Evolutionary conservation across 2,888 invertebrate genomes (phyloP).

Genomic region (Sinodicranocentrus sp.): DNA sequence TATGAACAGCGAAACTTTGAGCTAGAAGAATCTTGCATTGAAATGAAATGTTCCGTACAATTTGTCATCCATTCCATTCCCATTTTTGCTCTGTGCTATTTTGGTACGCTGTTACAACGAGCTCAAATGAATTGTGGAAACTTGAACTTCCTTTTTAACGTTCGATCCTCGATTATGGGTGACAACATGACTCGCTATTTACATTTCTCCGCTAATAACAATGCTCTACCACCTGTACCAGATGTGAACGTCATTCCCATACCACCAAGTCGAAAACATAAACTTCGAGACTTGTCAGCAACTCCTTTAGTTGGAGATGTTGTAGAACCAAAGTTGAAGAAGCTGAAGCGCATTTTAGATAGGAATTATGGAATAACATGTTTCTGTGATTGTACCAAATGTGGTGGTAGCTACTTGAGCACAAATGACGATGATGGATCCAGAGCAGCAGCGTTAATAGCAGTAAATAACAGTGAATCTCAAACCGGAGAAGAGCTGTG

Average conservation of each 20-base stretch:
- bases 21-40: slow-evolving; percentile 81
- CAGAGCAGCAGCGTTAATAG: slow-evolving; percentile 15
- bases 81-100: slow-evolving; percentile 83
- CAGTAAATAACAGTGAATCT: slow-evolving; percentile 24
- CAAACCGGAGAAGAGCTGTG: slow-evolving; percentile 71
- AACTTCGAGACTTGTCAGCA: slow-evolving; percentile 32
- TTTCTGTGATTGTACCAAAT: slow-evolving; percentile 56
- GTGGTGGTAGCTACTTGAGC: slow-evolving; percentile 31
- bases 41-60: slow-evolving; percentile 81
- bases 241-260: slow-evolving; percentile 16
- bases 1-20: slow-evolving; percentile 81
- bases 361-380: slow-evolving; percentile 45
- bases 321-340: slow-evolving; percentile 72
- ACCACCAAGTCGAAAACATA: slow-evolving; percentile 54
- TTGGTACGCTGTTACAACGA: slow-evolving; percentile 76
- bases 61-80: slow-evolving; percentile 83
- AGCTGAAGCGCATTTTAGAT: slow-evolving; percentile 57
- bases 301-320: not conserved
- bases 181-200: slow-evolving; percentile 41
- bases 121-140: slow-evolving; percentile 34
- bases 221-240: slow-evolving; percentile 47
- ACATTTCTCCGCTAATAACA: slow-evolving; percentile 20
- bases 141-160: slow-evolving; percentile 34
- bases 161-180: slow-evolving; percentile 25
- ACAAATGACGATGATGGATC: slow-evolving; percentile 55